Evolutionary conservation across 2,888 invertebrate species (phyloP), one percentile per base, ranked within the genome.

Genomic region (Isoperla grammatica): DNA sequence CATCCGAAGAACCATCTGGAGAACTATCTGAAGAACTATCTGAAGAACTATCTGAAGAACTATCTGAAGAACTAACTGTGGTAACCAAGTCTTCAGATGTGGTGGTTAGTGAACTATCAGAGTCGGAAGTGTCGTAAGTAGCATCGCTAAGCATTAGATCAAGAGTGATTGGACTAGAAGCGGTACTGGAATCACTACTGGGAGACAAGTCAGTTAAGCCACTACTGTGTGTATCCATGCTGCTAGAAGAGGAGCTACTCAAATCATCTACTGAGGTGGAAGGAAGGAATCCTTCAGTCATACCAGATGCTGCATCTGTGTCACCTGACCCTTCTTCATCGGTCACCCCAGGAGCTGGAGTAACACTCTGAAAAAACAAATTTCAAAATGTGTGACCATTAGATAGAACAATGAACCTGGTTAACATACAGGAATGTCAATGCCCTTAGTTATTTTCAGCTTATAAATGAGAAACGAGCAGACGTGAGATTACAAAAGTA

Each of bases 121-220:
- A 50, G n/a, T 59, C 61, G 15, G 61, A 50, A 37, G 56, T 56
- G 5, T 56, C 49, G 22, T 45, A 48, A 17, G 78, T 73, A n/a
- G 75, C 71, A 63, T 80, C 80, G 65, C 78, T 78, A 8, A 78
- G 63, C 80, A 81, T 80, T 1, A 79, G 64, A 42, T 79, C 78
- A 40, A 79, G 79, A 9, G 72, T 19, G 4, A 42, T 11, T 13
- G 57, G 69, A 1, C 75, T 68, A 2, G 73, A 69, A 60, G 53
- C 9, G n/a, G 17, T 13, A 13, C 37, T 48, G 20, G 53, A n/a
- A 5, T 45, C 46, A 11, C 58, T 53, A 29, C 42, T 50, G 42
- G 50, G 17, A 6, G 40, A 13, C 1, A 39, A 29, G 9, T 48
- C 49, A 2, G 56, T 15, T 11, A 35, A 17, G 4, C 43, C 46